phyloP scores from a whole-genome alignment of 2,888 invertebrate species.

The Dryadula phaetusa region DNA sequence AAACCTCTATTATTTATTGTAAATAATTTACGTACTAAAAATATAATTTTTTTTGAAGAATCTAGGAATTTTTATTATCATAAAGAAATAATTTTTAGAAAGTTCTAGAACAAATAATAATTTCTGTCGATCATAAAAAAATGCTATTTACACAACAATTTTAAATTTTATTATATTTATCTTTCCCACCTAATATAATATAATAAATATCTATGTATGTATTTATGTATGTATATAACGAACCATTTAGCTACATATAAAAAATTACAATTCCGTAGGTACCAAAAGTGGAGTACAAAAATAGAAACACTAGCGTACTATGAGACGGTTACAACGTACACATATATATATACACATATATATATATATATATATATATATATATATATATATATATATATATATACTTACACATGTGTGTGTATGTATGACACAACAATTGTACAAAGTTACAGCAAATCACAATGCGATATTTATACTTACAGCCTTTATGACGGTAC shows the following conservation, averaged over 20 bases:
- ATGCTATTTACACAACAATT: constrained; percentile 4
- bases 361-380: no score
- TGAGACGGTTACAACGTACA: constrained; percentile 28
- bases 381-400: constrained; percentile 2
- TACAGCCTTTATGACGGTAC: constrained; percentile 39
- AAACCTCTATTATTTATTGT: neutral
- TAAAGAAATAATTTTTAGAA: neutral
- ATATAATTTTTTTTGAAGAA: constrained; percentile 2
- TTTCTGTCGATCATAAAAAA: neutral
- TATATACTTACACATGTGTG: neutral
- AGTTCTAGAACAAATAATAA: neutral
- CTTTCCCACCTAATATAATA: neutral
- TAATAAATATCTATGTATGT: neutral
- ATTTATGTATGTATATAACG: neutral
- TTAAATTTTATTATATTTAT: neutral
- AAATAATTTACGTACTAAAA: neutral
- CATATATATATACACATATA: neutral
- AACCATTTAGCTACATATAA: constrained; percentile 12
- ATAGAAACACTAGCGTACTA: constrained; percentile 41
- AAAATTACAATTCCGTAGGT: constrained; percentile 29
- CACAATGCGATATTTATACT: constrained; percentile 28
- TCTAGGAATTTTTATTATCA: no score
- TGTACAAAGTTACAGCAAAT: constrained; percentile 25
- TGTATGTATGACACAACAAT: constrained; percentile 6
- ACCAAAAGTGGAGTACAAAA: constrained; percentile 34